phyloP scores from a whole-genome alignment of 2,797 vertebrate species.

The Luscinia megarhynchos region DNA sequence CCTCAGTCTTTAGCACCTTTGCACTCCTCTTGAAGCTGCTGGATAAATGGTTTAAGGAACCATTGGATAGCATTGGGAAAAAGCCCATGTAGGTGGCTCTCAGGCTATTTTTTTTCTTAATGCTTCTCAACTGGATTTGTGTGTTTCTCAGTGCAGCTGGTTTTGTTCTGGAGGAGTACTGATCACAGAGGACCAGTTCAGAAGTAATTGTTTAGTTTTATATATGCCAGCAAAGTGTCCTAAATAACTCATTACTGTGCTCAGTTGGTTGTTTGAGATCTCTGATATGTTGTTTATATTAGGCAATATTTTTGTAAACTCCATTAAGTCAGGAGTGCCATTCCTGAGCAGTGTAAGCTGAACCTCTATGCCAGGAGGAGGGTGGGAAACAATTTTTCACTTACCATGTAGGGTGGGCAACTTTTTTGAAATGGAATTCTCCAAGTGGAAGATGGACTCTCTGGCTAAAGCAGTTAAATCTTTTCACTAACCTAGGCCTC shows the following conservation, averaged over 20 bases:
- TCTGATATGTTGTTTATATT: constrained; percentile 4
- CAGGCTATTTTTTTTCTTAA: background rate
- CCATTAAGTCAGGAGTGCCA: background rate
- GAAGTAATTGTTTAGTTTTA: background rate
- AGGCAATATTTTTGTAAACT: constrained; percentile 18
- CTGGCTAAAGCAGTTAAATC: background rate
- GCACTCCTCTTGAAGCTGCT: background rate
- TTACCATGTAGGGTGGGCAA: background rate
- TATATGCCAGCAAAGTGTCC: background rate
- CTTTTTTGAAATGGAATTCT: background rate
- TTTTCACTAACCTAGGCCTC: background rate
- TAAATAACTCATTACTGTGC: background rate
- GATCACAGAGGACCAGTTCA: background rate
- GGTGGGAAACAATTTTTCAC: background rate
- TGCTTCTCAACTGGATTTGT: background rate
- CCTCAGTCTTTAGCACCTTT: background rate
- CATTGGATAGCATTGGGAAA: background rate
- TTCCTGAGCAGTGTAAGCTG: background rate
- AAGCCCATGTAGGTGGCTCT: background rate
- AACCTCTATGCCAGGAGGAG: background rate
- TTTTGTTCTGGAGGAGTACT: background rate
- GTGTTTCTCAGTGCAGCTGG: background rate
- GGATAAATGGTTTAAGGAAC: background rate
- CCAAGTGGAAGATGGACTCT: background rate
- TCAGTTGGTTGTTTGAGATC: background rate